Evolutionary conservation across 2,888 invertebrate genomes (phyloP).

Genomic region (Xylophagus ater): DNA sequence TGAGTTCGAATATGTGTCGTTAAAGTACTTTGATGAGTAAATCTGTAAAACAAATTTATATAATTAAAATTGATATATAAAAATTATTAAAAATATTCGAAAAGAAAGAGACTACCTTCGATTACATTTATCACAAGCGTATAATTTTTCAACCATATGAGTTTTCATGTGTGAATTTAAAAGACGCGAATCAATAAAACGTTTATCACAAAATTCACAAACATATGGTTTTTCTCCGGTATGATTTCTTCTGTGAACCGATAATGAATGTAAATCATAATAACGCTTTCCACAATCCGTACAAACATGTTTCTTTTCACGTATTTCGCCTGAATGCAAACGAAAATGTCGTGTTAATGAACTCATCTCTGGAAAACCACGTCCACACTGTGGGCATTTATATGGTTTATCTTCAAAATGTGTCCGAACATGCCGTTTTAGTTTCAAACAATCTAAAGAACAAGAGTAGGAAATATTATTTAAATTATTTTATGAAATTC

Average conservation of each 20-base stretch:
- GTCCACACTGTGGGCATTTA: constrained; percentile 42
- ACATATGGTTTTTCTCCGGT: constrained; percentile 37
- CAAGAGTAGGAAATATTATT: constrained; percentile 1
- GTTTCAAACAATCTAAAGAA: constrained; percentile 28
- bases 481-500: not conserved
- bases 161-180: constrained; percentile 44
- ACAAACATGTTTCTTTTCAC: constrained; percentile 43
- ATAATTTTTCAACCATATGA: constrained; percentile 44
- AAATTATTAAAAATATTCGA: constrained; percentile 34
- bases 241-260: constrained; percentile 37
- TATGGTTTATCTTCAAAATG: constrained; percentile 45
- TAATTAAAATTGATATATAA: constrained; percentile 25
- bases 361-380: constrained; percentile 44
- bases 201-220: constrained; percentile 38
- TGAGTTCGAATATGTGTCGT: constrained; percentile 50
- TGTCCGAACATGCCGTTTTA: constrained; percentile 44
- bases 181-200: constrained; percentile 39
- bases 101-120: constrained; percentile 38
- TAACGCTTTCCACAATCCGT: constrained; percentile 44
- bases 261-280: constrained; percentile 30
- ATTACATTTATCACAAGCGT: constrained; percentile 45
- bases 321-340: constrained; percentile 41
- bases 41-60: constrained; percentile 31
- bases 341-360: constrained; percentile 43
- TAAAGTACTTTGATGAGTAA: constrained; percentile 49